Base-by-base conservation (phyloP, 2,888 invertebrate genomes). In the Platynereis dumerilii region DNA sequence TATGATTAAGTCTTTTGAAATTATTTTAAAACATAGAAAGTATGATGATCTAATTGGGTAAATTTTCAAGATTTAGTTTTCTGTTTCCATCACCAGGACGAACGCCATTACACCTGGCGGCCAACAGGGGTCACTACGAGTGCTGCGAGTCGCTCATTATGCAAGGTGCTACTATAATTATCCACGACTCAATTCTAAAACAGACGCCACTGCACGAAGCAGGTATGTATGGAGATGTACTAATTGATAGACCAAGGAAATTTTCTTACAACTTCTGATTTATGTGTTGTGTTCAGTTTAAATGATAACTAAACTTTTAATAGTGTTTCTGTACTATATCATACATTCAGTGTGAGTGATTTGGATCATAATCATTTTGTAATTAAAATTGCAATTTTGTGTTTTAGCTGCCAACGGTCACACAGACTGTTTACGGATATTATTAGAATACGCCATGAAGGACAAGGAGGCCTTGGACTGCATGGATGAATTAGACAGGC, bases 71-170 rank as follows among this genome's bases (percentile, higher is more conserved):
- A n/a, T n/a, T n/a, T n/a, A n/a, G n/a, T n/a, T n/a, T n/a, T n/a
- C 34, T 34, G 34, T 42, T 29, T n/a, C n/a, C n/a, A n/a, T n/a
- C n/a, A n/a, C 15, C 61, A 72, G 71, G 72, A 28, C 57, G 87
- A 0, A 89, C 89, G 1, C 87, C 89, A 24, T 78, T 90, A 55
- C 87, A 89, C 73, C 74, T 89, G 54, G 88, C 89, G 0, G 87
- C 88, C 34, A 86, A 87, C 72, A 78, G 85, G 69, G 88, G 89
- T 3, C 87, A 89, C 74, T 81, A 85, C 2, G 85, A 87, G 55
- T 88, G 88, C 77, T 87, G 89, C 53, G 86, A 87, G 71, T 80
- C 87, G 60, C 79, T 90, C 60, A 77, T 90, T 58, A 79, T 86
- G 39, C 87, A 86, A 71, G 88, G 88, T 42, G 88, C 88, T 55